Conservation (phyloP, 2,888 invertebrate genomes). For the Andrena fulva region DNA sequence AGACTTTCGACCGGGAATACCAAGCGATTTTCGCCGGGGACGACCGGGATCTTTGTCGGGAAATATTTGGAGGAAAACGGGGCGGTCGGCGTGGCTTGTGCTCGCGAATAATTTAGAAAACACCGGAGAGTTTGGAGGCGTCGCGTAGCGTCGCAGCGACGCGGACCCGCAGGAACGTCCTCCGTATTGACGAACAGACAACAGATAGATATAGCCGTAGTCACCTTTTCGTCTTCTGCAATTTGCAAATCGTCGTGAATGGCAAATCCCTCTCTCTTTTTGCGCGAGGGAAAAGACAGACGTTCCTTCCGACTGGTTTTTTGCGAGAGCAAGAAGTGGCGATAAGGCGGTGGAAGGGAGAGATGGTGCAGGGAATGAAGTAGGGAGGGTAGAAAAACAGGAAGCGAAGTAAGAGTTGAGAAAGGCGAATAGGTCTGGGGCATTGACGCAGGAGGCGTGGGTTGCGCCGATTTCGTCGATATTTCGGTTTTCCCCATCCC, state of each 20-base stretch:
- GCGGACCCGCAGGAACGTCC: not conserved
- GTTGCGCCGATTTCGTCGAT: constrained; percentile 75
- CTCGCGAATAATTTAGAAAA: constrained; percentile 21
- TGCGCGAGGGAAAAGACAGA: not conserved
- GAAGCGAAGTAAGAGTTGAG: constrained; percentile 4
- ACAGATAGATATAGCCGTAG: not conserved
- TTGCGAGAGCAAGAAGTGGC: not conserved
- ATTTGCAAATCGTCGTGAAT: constrained; percentile 19
- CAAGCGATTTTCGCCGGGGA: constrained; percentile 33
- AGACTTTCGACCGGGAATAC: constrained; percentile 47
- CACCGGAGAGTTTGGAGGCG: not conserved
- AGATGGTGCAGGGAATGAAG: not conserved
- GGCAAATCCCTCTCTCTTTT: not conserved
- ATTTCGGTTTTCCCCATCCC: constrained; percentile 76
- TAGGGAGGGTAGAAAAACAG: constrained; percentile 17
- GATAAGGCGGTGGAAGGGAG: not conserved
- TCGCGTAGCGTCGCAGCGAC: not conserved
- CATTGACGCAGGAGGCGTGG: constrained; percentile 65
- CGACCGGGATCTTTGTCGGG: constrained; percentile 22
- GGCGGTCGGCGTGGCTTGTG: not conserved
- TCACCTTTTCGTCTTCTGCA: not conserved
- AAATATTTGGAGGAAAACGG: not conserved
- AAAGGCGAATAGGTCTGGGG: constrained; percentile 69
- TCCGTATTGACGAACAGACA: not conserved
- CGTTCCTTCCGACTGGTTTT: not conserved